Percentiles rank a stretch among this genome's conserved stretches.
Conservation (phyloP, 35 echinoderm and acorn worm species). For the Heliocidaris tuberculata region DNA sequence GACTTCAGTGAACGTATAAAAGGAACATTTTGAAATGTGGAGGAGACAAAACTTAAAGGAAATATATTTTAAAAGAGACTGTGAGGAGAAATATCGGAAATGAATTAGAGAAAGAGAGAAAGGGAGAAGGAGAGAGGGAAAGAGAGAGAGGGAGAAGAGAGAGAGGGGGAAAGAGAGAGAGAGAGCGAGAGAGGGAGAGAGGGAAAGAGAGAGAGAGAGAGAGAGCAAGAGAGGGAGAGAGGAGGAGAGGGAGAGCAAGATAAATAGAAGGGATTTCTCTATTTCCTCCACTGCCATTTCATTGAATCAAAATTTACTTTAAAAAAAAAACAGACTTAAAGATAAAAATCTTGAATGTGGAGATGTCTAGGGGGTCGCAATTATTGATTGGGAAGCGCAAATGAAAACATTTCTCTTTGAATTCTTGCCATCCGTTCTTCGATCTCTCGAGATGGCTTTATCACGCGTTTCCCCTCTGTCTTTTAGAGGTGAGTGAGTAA, state of each 20-base stretch:
- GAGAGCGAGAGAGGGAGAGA: neutral
- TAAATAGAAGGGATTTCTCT: neutral
- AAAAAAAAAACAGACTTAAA: neutral
- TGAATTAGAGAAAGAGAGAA: no score
- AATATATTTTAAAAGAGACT: no score
- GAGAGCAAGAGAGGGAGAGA: neutral
- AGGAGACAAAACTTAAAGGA: neutral
- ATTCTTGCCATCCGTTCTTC: conserved; percentile 9
- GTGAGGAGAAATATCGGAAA: no score
- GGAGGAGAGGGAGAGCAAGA: neutral
- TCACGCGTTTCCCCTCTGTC: neutral
- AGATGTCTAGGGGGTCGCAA: neutral
- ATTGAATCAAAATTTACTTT: neutral
- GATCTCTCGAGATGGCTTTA: neutral
- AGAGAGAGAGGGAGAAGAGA: no score
- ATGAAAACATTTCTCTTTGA: conserved; percentile 5
- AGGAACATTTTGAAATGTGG: neutral
- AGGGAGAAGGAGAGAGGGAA: no score
- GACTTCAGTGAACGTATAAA: neutral
- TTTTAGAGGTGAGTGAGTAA: neutral
- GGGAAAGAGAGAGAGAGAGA: neutral
- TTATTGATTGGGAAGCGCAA: neutral
- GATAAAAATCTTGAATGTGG: neutral
- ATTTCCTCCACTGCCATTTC: neutral
- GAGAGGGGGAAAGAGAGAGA: neutral